phyloP scores from a whole-genome alignment of 2,113 vertebrate genomes.

The Semnopithecus entellus region DNA sequence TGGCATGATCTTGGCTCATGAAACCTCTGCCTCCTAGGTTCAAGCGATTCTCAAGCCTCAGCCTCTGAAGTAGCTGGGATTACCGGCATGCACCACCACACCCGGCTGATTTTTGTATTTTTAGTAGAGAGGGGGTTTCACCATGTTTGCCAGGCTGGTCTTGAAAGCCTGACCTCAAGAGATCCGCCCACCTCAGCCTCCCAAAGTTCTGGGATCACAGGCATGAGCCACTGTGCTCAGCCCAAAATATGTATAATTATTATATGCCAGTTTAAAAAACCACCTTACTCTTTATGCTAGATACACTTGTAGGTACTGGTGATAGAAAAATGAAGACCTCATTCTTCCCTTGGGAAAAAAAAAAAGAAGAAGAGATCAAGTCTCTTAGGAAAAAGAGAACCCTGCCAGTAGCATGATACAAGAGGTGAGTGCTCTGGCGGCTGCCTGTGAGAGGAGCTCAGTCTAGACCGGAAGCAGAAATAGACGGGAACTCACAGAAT shows the following conservation, averaged over 20 bases:
- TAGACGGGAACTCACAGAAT: neutral
- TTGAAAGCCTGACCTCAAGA: neutral
- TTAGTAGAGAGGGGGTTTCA: neutral
- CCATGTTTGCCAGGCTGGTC: neutral
- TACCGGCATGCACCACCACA: neutral
- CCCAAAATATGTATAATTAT: no score
- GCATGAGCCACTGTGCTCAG: no score
- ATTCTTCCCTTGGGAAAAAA: neutral
- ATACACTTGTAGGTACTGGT: no score
- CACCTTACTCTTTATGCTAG: no score
- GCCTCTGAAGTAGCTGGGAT: neutral
- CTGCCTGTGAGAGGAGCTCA: neutral
- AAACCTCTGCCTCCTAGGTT: neutral
- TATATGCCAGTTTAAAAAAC: no score
- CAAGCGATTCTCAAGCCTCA: neutral
- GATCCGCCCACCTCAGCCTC: neutral
- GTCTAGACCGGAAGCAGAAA: neutral
- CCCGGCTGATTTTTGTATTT: neutral
- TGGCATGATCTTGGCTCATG: neutral
- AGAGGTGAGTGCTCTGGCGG: accelerated
- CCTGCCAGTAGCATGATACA: accelerated
- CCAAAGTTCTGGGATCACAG: no score
- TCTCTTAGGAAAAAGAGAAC: neutral
- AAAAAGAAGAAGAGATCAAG: no score
- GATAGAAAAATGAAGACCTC: no score